Percentiles rank a stretch among this genome's conserved stretches.
phyloP scores from a whole-genome alignment of 2,888 invertebrate genomes.

The Dolomedes plantarius region DNA sequence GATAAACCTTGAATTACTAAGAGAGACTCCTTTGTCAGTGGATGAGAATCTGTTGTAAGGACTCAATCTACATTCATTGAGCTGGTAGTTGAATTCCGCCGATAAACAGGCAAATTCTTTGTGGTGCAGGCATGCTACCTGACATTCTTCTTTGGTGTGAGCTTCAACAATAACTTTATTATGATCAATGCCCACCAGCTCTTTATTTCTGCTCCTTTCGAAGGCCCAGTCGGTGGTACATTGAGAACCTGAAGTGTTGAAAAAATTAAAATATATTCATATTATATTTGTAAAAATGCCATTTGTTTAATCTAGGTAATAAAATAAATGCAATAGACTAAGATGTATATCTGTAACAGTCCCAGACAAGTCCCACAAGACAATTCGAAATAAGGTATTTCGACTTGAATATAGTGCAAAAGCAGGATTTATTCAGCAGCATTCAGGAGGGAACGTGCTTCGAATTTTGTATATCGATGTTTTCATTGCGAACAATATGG shows the following conservation, averaged over 20 bases:
- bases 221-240: slow-evolving; percentile 74
- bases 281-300: no score
- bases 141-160: slow-evolving; percentile 70
- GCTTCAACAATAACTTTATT: slow-evolving; percentile 66
- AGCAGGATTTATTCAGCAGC: no score
- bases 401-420: no score
- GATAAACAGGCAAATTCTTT: slow-evolving; percentile 77
- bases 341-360: no score
- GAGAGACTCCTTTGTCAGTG: slow-evolving; percentile 74
- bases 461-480: no score
- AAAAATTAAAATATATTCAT: no score
- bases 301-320: background rate
- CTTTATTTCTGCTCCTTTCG: slow-evolving; percentile 76
- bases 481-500: no score
- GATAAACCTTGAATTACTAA: slow-evolving; percentile 53
- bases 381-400: no score
- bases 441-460: no score
- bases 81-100: slow-evolving; percentile 79
- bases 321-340: no score
- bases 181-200: slow-evolving; percentile 62
- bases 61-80: slow-evolving; percentile 78
- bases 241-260: slow-evolving; percentile 18
- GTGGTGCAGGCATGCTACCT: slow-evolving; percentile 65
- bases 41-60: slow-evolving; percentile 78
- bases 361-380: no score